Conservation (phyloP, 2,113 vertebrate species). For the Pelvicachromis taeniatus region DNA sequence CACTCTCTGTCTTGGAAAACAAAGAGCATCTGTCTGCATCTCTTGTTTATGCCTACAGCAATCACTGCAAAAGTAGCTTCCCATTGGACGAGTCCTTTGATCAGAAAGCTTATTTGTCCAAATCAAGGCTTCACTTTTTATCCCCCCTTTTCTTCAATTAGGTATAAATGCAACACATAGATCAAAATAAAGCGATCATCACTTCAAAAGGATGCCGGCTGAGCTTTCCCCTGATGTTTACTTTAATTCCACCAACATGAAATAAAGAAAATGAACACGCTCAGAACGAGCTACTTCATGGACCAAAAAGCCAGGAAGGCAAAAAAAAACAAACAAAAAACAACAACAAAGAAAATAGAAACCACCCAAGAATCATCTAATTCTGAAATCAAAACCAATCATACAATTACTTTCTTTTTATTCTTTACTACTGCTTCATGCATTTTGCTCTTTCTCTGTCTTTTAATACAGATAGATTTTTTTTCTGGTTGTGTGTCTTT, state of each 20-base stretch:
- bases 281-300: neutral
- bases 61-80: neutral
- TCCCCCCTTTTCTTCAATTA: neutral
- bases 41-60: constrained; percentile 32
- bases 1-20: constrained; percentile 35
- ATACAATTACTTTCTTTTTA: neutral
- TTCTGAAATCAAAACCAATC: neutral
- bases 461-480: neutral
- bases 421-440: neutral
- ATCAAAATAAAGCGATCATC: neutral
- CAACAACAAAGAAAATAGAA: neutral
- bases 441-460: neutral
- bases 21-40: constrained; percentile 48
- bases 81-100: constrained; percentile 15
- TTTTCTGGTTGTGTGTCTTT: neutral
- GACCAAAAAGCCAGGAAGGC: neutral
- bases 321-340: neutral
- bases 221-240: neutral
- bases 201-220: constrained; percentile 3
- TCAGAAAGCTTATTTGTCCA: constrained; percentile 17
- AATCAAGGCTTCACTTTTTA: neutral
- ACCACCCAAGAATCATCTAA: neutral
- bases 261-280: neutral
- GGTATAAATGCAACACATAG: neutral
- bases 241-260: neutral